A percentile compares a stretch with the other conserved stretches of the same genome.
phyloP scores from a whole-genome alignment of 1,140 invertebrate species.

The Psilanteris sp. region DNA sequence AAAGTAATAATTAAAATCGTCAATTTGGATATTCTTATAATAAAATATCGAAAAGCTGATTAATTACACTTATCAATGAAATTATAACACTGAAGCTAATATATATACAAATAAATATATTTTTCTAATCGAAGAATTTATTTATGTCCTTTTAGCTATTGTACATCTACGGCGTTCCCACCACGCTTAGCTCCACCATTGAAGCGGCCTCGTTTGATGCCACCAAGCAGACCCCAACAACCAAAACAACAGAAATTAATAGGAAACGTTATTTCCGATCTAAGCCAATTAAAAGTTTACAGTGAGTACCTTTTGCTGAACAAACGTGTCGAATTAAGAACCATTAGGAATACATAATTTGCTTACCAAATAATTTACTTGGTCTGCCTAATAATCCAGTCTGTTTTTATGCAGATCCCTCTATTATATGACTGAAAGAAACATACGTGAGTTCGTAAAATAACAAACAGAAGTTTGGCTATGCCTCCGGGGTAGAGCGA shows the following conservation, averaged over 20 bases:
- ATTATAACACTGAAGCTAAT: too few species aligned
- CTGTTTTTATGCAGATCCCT: not conserved
- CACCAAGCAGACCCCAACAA: conserved; percentile 77
- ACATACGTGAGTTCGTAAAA: conserved; percentile 12
- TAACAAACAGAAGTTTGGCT: conserved; percentile 17
- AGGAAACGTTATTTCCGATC: conserved; percentile 70
- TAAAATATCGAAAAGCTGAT: too few species aligned
- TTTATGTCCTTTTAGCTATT: conserved; percentile 80
- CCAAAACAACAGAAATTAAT: conserved; percentile 76
- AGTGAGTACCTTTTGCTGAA: conserved; percentile 80
- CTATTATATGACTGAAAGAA: conserved; percentile 25
- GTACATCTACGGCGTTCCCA: conserved; percentile 82
- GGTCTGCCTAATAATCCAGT: conserved; percentile 25
- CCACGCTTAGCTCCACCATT: conserved; percentile 81
- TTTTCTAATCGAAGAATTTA: conserved; percentile 42
- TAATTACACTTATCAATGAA: too few species aligned
- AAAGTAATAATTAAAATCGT: too few species aligned
- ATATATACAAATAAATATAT: too few species aligned
- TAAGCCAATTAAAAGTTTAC: conserved; percentile 83
- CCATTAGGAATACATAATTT: conserved; percentile 23
- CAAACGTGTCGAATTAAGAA: conserved; percentile 49
- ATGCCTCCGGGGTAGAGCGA: not conserved
- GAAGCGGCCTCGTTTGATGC: conserved; percentile 83
- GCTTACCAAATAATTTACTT: conserved; percentile 40
- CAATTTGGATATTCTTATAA: too few species aligned